These are phyloP conservation scores for Antechinus flavipes DNA, from an alignment of 2,113 vertebrate species.

Conservation along the genomic window DNA sequence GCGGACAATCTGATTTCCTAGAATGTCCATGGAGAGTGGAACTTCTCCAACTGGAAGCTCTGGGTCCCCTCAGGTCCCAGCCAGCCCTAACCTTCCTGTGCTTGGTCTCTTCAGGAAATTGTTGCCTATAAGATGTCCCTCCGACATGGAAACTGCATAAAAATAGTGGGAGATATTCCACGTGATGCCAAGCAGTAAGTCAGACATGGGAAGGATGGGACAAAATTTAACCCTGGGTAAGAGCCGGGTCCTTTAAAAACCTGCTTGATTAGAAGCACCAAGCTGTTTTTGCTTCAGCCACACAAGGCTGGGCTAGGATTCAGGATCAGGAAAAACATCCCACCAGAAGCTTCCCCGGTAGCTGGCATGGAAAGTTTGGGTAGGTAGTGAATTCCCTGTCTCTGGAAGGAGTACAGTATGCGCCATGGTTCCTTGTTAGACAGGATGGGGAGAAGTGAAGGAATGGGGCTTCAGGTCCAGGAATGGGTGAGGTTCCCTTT, in stretches of 20 bases:
- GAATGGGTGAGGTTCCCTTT: neutral
- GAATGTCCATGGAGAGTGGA: neutral
- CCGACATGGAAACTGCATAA: neutral
- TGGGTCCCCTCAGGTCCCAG: neutral
- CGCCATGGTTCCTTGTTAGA: slow-evolving; percentile 20
- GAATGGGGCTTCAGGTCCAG: neutral
- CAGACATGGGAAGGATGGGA: neutral
- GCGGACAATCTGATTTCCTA: neutral
- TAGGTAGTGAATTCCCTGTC: neutral
- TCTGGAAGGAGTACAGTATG: neutral
- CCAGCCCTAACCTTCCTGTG: neutral
- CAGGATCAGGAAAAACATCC: neutral
- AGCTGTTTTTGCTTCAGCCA: neutral
- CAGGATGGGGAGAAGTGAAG: neutral
- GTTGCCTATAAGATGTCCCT: neutral
- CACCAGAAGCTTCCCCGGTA: neutral
- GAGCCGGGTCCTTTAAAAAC: neutral
- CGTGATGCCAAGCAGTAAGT: neutral
- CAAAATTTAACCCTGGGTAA: neutral
- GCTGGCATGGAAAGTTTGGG: neutral
- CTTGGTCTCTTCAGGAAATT: neutral
- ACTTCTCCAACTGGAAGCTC: no score
- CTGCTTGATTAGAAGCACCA: neutral
- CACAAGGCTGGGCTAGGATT: neutral
- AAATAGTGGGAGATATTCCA: neutral